Evolutionary conservation across 2,113 vertebrate species (phyloP).

Genomic region (Spermophilus dauricus): DNA sequence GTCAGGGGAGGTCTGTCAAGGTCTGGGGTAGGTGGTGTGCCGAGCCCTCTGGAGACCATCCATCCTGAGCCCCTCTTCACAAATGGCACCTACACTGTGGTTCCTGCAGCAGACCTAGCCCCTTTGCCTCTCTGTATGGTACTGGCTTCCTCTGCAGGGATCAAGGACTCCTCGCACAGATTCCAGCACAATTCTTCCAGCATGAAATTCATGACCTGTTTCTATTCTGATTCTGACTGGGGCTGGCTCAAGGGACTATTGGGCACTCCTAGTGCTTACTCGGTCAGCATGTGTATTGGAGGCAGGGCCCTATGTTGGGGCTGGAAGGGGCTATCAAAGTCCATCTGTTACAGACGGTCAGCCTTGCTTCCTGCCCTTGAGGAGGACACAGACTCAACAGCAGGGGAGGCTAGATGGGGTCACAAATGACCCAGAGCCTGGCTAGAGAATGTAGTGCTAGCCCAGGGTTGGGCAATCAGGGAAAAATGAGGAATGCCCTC

Average conservation of each 20-base stretch:
- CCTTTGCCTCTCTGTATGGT: neutral
- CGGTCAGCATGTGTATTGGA: fast-evolving
- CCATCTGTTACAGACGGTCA: neutral
- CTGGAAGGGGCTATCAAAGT: neutral
- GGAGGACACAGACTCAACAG: neutral
- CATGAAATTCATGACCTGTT: neutral
- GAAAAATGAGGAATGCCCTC: neutral
- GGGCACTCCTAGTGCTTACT: neutral
- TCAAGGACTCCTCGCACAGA: neutral
- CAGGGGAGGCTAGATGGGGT: neutral
- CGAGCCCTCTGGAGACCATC: neutral
- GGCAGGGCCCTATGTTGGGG: neutral
- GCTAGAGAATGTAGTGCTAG: neutral
- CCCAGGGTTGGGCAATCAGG: neutral
- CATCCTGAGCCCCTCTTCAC: neutral
- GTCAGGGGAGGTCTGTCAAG: neutral
- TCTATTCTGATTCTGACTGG: neutral
- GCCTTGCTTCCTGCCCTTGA: neutral
- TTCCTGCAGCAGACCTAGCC: neutral
- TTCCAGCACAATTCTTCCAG: neutral
- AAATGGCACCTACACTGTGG: neutral
- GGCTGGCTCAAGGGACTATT: neutral
- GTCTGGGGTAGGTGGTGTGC: neutral
- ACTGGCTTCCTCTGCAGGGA: neutral
- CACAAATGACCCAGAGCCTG: neutral